Percentiles rank a stretch among this genome's conserved stretches.
Conservation (phyloP, 2,888 invertebrate genomes). For the Plutella xylostella region DNA sequence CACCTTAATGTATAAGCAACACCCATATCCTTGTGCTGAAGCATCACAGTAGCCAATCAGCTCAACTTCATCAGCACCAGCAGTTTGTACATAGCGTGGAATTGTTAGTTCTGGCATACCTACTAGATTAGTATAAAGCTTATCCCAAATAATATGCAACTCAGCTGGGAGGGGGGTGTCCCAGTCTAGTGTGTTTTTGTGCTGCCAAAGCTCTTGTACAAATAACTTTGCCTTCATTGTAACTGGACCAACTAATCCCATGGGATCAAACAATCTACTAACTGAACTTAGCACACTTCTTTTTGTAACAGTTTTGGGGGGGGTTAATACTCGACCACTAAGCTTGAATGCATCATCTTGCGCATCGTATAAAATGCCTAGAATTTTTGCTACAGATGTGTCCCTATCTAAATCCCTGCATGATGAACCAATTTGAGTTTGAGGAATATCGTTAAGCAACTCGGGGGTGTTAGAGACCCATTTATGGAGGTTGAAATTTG, state of each 20-base stretch:
- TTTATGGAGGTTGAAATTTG: slow-evolving; percentile 9
- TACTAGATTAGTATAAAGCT: not conserved
- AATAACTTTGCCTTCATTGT: slow-evolving; percentile 2
- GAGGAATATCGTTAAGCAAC: slow-evolving; percentile 7
- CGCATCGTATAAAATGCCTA: slow-evolving; percentile 9
- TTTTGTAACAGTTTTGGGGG: slow-evolving; percentile 3
- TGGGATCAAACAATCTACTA: slow-evolving; percentile 11
- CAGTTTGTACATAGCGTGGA: not conserved
- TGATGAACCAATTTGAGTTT: slow-evolving; percentile 1
- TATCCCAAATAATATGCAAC: not conserved
- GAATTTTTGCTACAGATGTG: slow-evolving; percentile 2
- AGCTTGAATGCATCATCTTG: slow-evolving; percentile 5
- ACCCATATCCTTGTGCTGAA: slow-evolving; percentile 4
- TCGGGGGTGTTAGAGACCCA: slow-evolving; percentile 7
- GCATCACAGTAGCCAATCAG: slow-evolving; percentile 1
- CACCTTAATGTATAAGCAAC: slow-evolving; percentile 1
- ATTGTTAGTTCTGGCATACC: slow-evolving; percentile 1
- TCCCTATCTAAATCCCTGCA: slow-evolving; percentile 2
- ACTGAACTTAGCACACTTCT: slow-evolving; percentile 10
- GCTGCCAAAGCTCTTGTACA: slow-evolving; percentile 9
- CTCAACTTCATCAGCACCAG: not conserved
- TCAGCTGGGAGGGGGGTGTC: not conserved
- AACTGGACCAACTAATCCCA: slow-evolving; percentile 11
- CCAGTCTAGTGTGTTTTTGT: slow-evolving; percentile 4
- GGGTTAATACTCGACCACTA: slow-evolving; percentile 1